Percentiles rank a stretch among this genome's conserved stretches.
Conservation (phyloP, 37 sponge, comb jelly and placozoan genomes). For the Hexactinellida sp. region DNA sequence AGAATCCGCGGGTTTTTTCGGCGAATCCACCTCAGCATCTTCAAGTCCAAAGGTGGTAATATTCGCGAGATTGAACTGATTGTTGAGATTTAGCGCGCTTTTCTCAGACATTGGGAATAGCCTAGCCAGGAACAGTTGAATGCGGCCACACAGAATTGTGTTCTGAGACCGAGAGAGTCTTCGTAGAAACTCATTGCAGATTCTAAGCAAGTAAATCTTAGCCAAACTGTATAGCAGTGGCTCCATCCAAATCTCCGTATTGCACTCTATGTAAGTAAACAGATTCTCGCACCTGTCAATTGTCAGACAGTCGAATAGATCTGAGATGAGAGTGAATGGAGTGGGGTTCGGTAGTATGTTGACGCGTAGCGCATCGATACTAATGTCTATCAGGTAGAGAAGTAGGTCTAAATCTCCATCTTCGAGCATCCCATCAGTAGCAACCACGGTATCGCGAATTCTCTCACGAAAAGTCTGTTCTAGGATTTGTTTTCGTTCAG, state of each 20-base stretch:
- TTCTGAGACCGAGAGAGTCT: constrained; percentile 73
- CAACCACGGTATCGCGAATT: constrained; percentile 15
- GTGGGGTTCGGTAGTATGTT: constrained; percentile 29
- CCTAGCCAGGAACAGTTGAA: constrained; percentile 87
- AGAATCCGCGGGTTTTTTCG: neutral
- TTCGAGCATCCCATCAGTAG: neutral
- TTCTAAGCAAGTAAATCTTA: constrained; percentile 64
- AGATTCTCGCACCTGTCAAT: constrained; percentile 59
- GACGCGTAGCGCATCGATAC: neutral
- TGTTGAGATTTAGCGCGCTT: constrained; percentile 88
- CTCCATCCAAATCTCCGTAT: constrained; percentile 46
- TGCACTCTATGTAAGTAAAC: constrained; percentile 57
- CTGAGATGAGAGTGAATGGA: constrained; percentile 77
- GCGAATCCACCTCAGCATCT: constrained; percentile 26
- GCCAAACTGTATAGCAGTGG: constrained; percentile 60
- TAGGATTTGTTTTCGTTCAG: constrained; percentile 57
- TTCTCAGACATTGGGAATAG: constrained; percentile 92
- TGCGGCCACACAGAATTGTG: constrained; percentile 95
- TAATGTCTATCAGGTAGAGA: constrained; percentile 15
- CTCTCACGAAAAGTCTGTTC: constrained; percentile 79
- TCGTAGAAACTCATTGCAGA: constrained; percentile 88
- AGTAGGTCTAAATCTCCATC: neutral
- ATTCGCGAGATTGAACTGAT: constrained; percentile 94
- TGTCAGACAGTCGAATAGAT: constrained; percentile 69
- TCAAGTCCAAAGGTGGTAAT: constrained; percentile 65